phyloP scores from a whole-genome alignment of 2,888 invertebrate genomes.

The Cyclophora punctaria region DNA sequence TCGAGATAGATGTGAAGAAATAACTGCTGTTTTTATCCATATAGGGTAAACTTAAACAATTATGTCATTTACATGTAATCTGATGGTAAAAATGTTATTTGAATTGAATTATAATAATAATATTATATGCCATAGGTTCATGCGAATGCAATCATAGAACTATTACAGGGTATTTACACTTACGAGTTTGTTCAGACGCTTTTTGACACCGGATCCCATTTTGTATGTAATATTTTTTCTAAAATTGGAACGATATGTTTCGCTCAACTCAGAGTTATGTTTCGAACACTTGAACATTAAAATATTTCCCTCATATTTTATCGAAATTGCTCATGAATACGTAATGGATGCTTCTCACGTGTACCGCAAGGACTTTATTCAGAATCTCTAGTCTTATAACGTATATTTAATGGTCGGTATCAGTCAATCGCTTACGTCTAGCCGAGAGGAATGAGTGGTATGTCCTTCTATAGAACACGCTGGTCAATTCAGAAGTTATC shows the following conservation, averaged over 20 bases:
- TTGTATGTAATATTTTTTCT: too few species aligned
- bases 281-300: slow-evolving; percentile 9
- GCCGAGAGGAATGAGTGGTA: slow-evolving; percentile 42
- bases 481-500: slow-evolving; percentile 52
- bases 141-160: too few species aligned
- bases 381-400: slow-evolving; percentile 29
- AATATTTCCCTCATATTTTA: slow-evolving; percentile 9
- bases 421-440: slow-evolving; percentile 42
- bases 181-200: too few species aligned
- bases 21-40: too few species aligned
- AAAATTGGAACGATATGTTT: slow-evolving; percentile 1
- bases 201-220: too few species aligned
- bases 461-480: slow-evolving; percentile 43
- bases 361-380: slow-evolving; percentile 27
- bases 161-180: too few species aligned
- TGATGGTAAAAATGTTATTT: too few species aligned
- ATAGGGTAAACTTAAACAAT: too few species aligned
- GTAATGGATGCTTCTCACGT: slow-evolving; percentile 13
- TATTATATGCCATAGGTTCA: too few species aligned
- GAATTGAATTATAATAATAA: too few species aligned
- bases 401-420: slow-evolving; percentile 38
- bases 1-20: too few species aligned
- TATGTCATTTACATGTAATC: too few species aligned
- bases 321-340: slow-evolving; percentile 14
- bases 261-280: slow-evolving; percentile 1